A percentile compares a stretch with the other conserved stretches of the same genome.
Conservation (phyloP, 92 coral and sea anemone species). For the Siderastrea siderea region DNA sequence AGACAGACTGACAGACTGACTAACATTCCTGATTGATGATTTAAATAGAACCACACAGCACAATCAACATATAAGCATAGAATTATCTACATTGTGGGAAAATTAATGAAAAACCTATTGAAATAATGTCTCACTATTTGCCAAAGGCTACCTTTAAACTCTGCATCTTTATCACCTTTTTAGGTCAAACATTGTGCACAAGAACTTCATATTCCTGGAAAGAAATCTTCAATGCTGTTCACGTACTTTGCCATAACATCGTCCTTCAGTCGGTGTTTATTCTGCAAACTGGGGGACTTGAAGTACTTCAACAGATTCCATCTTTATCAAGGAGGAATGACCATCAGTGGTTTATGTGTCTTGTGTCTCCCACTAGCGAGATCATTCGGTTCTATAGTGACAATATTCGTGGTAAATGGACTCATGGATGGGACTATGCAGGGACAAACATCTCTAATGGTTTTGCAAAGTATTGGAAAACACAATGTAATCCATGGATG, state of each 20-base stretch:
- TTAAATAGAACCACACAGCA: no score
- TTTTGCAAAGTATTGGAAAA: conserved; percentile 52
- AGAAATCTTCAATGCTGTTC: conserved; percentile 51
- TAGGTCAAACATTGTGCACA: conserved; percentile 61
- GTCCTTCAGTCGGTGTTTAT: conserved; percentile 57
- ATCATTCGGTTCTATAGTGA: conserved; percentile 31
- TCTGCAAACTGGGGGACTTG: conserved; percentile 60
- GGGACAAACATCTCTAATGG: conserved; percentile 62
- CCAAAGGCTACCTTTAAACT: no score
- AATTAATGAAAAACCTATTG: no score
- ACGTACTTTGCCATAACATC: conserved; percentile 57
- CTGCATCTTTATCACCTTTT: background rate
- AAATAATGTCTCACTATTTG: no score
- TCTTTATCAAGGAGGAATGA: conserved; percentile 57
- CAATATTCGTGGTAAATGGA: conserved; percentile 51
- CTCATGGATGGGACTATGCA: conserved; percentile 67
- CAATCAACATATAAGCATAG: no score
- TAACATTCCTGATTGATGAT: no score
- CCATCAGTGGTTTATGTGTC: conserved; percentile 44
- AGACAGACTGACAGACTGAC: no score
- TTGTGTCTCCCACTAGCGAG: conserved; percentile 39
- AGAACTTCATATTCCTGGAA: conserved; percentile 44
- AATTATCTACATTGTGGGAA: no score
- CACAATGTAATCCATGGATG: conserved; percentile 54
- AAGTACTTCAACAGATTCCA: conserved; percentile 53